These are phyloP conservation scores for Phengaris alcon DNA, from an alignment of 2,888 invertebrate species.

Conservation along the genomic window DNA sequence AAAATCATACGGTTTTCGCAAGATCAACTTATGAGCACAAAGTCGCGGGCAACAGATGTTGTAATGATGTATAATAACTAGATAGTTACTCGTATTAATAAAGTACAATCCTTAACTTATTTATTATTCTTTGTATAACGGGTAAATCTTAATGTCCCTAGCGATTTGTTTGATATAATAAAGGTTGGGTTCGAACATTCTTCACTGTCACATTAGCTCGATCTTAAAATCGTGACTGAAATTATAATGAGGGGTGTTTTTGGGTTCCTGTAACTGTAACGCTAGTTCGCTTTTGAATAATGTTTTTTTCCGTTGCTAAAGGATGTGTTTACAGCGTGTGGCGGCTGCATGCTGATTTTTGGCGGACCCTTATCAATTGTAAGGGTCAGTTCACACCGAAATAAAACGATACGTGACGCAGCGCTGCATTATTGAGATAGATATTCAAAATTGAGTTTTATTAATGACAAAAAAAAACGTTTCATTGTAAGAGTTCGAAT, in stretches of 20 bases:
- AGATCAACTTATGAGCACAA: too few relatives aligned
- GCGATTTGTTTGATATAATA: conserved; percentile 24
- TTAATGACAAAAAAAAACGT: too few relatives aligned
- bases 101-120: not conserved
- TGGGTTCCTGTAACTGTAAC: conserved; percentile 1
- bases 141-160: not conserved
- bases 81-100: not conserved
- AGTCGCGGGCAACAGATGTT: too few relatives aligned
- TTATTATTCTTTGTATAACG: conserved; percentile 11
- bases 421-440: too few relatives aligned
- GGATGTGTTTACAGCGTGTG: conserved; percentile 9
- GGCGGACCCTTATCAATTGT: not conserved
- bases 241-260: conserved; percentile 9
- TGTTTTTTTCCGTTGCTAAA: conserved; percentile 8
- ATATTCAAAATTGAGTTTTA: too few relatives aligned
- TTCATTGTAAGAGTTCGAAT: too few relatives aligned
- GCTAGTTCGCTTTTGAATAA: not conserved
- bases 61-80: too few relatives aligned
- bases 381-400: not conserved
- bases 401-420: too few relatives aligned
- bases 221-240: conserved; percentile 26
- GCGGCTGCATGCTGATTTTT: not conserved
- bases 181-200: conserved; percentile 3
- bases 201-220: conserved; percentile 20
- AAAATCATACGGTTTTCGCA: too few relatives aligned